Percentiles rank a stretch among this genome's conserved stretches.
Conservation (phyloP, 2,113 vertebrate genomes). For the Carassius gibelio region DNA sequence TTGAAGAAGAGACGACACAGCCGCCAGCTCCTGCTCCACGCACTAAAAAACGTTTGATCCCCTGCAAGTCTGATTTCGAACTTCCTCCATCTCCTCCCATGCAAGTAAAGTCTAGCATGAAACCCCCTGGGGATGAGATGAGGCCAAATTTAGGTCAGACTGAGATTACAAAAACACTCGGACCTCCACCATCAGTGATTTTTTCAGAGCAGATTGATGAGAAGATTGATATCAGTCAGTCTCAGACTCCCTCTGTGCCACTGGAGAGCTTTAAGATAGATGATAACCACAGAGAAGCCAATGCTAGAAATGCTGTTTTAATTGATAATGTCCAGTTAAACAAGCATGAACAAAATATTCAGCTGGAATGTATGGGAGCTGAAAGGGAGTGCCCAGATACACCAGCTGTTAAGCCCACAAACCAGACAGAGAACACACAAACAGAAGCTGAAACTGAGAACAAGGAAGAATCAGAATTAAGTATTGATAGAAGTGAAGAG, state of each 20-base stretch:
- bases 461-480: conserved; percentile 14
- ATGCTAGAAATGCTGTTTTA: neutral
- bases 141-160: conserved; percentile 1
- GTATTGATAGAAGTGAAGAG: conserved; percentile 39
- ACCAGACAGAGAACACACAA: neutral
- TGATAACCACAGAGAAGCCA: conserved; percentile 5
- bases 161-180: neutral
- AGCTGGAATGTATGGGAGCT: conserved; percentile 2
- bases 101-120: neutral
- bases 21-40: conserved; percentile 49
- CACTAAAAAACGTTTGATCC: conserved; percentile 66
- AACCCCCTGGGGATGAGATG: neutral
- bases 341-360: neutral
- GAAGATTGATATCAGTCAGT: neutral
- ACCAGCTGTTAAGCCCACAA: neutral
- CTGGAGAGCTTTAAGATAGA: neutral
- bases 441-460: conserved; percentile 18
- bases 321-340: neutral
- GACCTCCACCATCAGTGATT: neutral
- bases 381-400: conserved; percentile 16
- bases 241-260: neutral
- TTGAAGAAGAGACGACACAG: conserved; percentile 48
- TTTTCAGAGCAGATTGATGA: neutral
- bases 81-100: conserved; percentile 31
- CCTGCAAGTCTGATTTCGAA: conserved; percentile 60